Evolutionary conservation across 2,797 vertebrate genomes (phyloP), one percentile per base, ranked within the genome.

Genomic region (Salarias fasciatus): DNA sequence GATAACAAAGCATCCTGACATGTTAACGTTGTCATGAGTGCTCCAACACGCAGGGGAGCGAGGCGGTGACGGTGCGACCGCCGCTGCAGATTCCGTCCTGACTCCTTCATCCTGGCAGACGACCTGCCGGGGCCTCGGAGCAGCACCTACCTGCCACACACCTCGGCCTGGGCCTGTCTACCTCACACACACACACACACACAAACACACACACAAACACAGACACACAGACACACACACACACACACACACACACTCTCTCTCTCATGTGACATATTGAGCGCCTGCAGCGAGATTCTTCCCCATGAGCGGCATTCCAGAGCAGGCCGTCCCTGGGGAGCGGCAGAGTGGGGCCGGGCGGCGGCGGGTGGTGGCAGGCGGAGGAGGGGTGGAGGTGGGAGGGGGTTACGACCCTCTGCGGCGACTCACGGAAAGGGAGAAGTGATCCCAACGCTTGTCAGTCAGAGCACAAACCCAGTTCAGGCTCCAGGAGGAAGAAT

Each of bases 261-360:
- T n/a, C n/a, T n/a, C n/a, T n/a, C n/a, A n/a, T n/a, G n/a, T n/a
- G 85, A 91, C 91, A 92, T 90, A 80, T 89, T 91, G 89, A 89
- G 63, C 41, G 91, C 91, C 91, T 84, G 84, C 80, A 89, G 91
- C 89, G 47, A 92, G 91, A 92, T 92, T 91, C 89, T 92, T 92
- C 91, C 89, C 85, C 90, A 84, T 91, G 91, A 92, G 91, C 63
- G 83, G 74, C 88, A 91, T 92, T 92, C 91, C 91, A 89, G 89
- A 89, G 87, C 88, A 90, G 87, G 78, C 49, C 9, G 49, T 89
- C 89, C 88, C 88, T 68, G 59, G 87, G 87, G 87, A 85, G 42
- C 14, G 3, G 0, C 62, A 69, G 81, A 80, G 89, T 53, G 72
- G 77, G 78, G 58, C 71, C 44, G 62, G 63, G 56, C 58, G 75